Evolutionary conservation across 2,888 invertebrate species (phyloP), one percentile per base, ranked within the genome.

Genomic region (Ormyrus labotus): DNA sequence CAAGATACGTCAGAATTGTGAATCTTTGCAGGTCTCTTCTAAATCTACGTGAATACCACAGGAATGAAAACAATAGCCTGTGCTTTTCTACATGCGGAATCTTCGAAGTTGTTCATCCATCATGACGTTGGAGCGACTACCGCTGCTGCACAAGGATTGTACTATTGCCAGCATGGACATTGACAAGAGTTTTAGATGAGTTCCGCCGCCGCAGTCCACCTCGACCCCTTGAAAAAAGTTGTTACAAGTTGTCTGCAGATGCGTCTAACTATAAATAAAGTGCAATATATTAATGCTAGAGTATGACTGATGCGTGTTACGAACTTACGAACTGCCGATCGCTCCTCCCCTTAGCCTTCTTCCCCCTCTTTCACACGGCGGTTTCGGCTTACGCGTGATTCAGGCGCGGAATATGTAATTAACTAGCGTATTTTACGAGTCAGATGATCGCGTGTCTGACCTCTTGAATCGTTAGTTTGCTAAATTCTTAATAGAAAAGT

Each of bases 61-160:
- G 34, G 4, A 34, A 34, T 8, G 71, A 4, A 34, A 60, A 60
- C 48, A 51, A 10, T 45, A 51, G 48, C 4, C 48, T n/a, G 13
- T 6, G 70, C 48, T 11, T 34, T 34, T 13, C 48, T 70, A 58
- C 58, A 69, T 57, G 11, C 55, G 53, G 10, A 51, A 50, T 67
- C 13, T 50, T 34, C 3, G 67, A 19, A 19, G 53, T 53, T 72
- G 53, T 53, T 72, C 61, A 53, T 63, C 63, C 72, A 72, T 72
- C n/a, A 34, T 34, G 6, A 6, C 7, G 60, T 19, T 19, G 13
- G 2, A 47, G 5, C 51, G 4, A 51, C 67, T 51, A 6, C 6
- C n/a, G 11, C 53, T 11, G 19, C 2, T 8, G 13, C 9, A 63
- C 13, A 13, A 13, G 5, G 9, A 50, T 9, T 6, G 63, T 11